These are phyloP conservation scores for Zygothrica quintamaculata DNA, from an alignment of 2,888 invertebrate species.

Conservation along the genomic window DNA sequence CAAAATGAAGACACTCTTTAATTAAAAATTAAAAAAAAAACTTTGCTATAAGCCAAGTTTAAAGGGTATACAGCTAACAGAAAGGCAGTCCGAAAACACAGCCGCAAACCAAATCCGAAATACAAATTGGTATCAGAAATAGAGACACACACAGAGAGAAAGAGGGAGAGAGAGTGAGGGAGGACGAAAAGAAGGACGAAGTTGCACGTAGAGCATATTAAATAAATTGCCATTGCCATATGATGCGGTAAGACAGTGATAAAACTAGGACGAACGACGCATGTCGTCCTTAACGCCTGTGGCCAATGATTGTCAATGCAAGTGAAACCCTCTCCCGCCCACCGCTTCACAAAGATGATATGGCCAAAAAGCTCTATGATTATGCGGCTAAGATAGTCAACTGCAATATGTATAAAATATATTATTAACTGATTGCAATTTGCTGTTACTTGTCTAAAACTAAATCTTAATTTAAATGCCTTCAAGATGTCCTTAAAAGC, in stretches of 20 bases:
- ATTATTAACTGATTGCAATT: too few species aligned
- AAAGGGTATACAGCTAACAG: too few species aligned
- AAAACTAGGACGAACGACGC: background rate
- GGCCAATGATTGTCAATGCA: background rate
- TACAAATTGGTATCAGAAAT: slow-evolving; percentile 24
- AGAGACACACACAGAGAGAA: slow-evolving; percentile 9
- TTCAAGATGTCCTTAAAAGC: background rate
- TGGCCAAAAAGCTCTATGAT: slow-evolving; percentile 23
- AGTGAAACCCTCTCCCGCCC: too few species aligned
- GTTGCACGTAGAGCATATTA: slow-evolving; percentile 74
- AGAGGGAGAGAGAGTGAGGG: too few species aligned
- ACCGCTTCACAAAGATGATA: too few species aligned
- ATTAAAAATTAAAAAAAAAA: too few species aligned
- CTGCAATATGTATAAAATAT: background rate
- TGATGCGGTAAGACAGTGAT: slow-evolving; percentile 53
- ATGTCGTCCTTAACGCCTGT: slow-evolving; percentile 2
- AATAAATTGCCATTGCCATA: slow-evolving; percentile 71
- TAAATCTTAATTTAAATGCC: background rate
- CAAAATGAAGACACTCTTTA: too few species aligned
- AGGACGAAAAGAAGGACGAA: slow-evolving; percentile 46
- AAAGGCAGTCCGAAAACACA: too few species aligned
- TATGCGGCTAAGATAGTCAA: slow-evolving; percentile 17
- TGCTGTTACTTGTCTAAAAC: background rate
- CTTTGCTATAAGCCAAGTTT: too few species aligned
- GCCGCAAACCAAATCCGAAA: too few species aligned